A percentile compares a stretch with the other conserved stretches of the same genome.
Conservation (phyloP, 2,113 vertebrate species). For the Leuciscus idus region DNA sequence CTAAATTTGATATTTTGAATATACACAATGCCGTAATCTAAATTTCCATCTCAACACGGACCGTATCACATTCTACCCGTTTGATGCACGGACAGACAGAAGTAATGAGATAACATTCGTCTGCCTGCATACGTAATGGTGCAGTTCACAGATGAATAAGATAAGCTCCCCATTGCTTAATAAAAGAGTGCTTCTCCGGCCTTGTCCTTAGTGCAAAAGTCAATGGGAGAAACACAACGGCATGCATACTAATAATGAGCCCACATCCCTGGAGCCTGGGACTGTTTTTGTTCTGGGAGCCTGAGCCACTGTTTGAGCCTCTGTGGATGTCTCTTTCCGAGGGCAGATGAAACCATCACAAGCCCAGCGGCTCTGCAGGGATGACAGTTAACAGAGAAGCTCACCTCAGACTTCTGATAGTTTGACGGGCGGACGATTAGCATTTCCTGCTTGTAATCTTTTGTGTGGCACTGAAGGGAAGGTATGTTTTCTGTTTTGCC, state of each 20-base stretch:
- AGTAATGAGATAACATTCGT: conserved; percentile 56
- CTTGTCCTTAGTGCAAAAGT: conserved; percentile 60
- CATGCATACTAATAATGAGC: conserved; percentile 61
- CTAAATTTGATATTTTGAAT: conserved; percentile 9
- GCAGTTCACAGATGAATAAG: conserved; percentile 52
- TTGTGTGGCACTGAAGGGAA: conserved; percentile 52
- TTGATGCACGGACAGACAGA: conserved; percentile 44
- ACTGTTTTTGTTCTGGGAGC: conserved; percentile 57
- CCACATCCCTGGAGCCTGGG: conserved; percentile 54
- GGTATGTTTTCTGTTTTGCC: conserved; percentile 58
- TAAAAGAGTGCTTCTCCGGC: conserved; percentile 51
- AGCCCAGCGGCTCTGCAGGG: conserved; percentile 42
- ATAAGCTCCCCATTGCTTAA: conserved; percentile 61
- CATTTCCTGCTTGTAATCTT: conserved; percentile 52
- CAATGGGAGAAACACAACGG: conserved; percentile 60
- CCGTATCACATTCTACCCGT: background rate
- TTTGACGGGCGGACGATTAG: conserved; percentile 58
- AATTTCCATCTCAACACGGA: background rate
- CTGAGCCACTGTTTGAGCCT: conserved; percentile 51
- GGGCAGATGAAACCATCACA: conserved; percentile 53
- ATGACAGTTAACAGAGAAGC: conserved; percentile 53
- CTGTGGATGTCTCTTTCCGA: conserved; percentile 52
- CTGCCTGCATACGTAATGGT: conserved; percentile 48
- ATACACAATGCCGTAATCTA: background rate
- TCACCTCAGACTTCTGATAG: conserved; percentile 30